These are phyloP conservation scores for Nipponia nippon DNA, from an alignment of 2,113 vertebrate genomes.

Conservation along the genomic window DNA sequence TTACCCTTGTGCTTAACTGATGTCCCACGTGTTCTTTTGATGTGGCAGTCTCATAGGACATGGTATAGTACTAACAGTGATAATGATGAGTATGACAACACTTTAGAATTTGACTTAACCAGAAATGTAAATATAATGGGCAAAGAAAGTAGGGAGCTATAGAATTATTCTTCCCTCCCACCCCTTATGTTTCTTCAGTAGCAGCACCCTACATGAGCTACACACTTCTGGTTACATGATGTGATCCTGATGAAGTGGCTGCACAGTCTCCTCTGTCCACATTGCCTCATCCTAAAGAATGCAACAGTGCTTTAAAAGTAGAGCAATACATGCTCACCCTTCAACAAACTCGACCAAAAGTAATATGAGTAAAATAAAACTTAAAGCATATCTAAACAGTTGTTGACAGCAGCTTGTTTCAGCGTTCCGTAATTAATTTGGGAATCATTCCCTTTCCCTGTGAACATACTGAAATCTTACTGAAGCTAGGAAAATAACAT, in stretches of 20 bases:
- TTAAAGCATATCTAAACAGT: neutral
- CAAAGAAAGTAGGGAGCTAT: neutral
- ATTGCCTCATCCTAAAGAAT: neutral
- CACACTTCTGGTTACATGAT: rapidly evolving
- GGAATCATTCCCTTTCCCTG: neutral
- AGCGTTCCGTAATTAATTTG: neutral
- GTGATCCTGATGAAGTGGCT: neutral
- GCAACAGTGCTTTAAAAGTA: neutral
- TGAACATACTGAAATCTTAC: neutral
- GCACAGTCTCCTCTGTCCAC: neutral
- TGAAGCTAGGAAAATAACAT: neutral
- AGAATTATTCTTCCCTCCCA: neutral
- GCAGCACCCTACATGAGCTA: neutral
- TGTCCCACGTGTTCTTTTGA: neutral
- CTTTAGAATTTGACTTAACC: neutral
- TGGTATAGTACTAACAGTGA: neutral
- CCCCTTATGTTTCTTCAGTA: neutral
- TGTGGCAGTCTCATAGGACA: neutral
- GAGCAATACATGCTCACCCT: neutral
- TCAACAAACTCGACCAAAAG: neutral
- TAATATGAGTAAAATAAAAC: neutral
- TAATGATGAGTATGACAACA: neutral
- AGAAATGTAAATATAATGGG: neutral
- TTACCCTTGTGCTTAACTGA: neutral
- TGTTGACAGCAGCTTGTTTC: neutral